Conservation (phyloP, 2,888 invertebrate genomes). For the Cerceris ruficornis region DNA sequence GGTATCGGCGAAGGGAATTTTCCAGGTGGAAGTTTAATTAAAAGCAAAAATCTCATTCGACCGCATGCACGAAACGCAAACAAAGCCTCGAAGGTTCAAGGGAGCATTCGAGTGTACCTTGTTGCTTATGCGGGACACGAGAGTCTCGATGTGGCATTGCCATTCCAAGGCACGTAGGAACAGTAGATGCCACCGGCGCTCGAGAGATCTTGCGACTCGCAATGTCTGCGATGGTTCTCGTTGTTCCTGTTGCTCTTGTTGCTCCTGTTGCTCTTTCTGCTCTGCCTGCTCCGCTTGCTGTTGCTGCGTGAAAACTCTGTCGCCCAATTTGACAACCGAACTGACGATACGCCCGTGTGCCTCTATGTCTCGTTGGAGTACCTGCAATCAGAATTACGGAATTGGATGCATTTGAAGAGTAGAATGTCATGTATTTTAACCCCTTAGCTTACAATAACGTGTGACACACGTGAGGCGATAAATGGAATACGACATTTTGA, state of each 20-base stretch:
- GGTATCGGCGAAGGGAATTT: too few species aligned
- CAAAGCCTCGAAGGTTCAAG: neutral
- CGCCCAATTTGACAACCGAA: constrained; percentile 90
- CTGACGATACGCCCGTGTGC: constrained; percentile 93
- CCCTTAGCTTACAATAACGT: too few species aligned
- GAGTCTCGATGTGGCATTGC: constrained; percentile 94
- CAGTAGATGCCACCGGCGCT: constrained; percentile 94
- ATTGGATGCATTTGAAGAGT: neutral
- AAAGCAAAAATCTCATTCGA: neutral
- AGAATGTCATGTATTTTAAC: neutral
- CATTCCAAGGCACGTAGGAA: constrained; percentile 95
- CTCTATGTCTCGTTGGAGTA: constrained; percentile 96
- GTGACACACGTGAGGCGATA: too few species aligned
- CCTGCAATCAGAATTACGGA: constrained; percentile 84
- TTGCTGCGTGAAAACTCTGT: constrained; percentile 82
- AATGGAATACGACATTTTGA: too few species aligned
- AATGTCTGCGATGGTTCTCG: constrained; percentile 75
- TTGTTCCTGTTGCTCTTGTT: constrained; percentile 62
- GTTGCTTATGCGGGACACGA: constrained; percentile 87
- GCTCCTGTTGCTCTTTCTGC: constrained; percentile 72
- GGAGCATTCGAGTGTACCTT: constrained; percentile 82
- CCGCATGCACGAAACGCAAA: neutral
- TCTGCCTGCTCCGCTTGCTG: constrained; percentile 67
- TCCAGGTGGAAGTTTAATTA: neutral
- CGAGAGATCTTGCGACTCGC: constrained; percentile 87